Conservation (phyloP, 2,888 invertebrate species). For the Acleris literana region DNA sequence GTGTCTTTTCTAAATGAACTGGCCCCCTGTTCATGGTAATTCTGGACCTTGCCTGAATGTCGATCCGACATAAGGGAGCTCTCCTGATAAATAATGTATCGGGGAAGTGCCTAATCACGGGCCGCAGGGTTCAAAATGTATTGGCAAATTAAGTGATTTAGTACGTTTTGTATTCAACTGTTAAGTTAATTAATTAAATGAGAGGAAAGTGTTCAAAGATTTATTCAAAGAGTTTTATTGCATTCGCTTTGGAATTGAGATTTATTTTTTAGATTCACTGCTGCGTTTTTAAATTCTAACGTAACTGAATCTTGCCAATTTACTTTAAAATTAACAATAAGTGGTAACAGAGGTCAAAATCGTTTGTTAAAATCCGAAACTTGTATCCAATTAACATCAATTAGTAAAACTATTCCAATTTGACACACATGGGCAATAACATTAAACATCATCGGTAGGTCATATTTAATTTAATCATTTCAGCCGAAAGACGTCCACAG, state of each 20-base stretch:
- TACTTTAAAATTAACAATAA: too few relatives aligned
- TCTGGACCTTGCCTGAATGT: constrained; percentile 69
- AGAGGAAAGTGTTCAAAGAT: not conserved
- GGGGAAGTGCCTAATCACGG: constrained; percentile 41
- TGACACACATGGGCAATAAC: too few relatives aligned
- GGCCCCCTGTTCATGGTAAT: constrained; percentile 74
- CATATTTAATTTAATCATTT: too few relatives aligned
- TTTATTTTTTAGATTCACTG: too few relatives aligned
- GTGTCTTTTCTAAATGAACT: constrained; percentile 67
- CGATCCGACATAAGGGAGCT: constrained; percentile 60
- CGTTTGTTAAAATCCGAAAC: too few relatives aligned
- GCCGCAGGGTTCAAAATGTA: constrained; percentile 15
- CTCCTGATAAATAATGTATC: constrained; percentile 64
- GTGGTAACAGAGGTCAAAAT: too few relatives aligned
- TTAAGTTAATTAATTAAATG: constrained; percentile 9
- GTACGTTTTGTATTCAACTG: not conserved
- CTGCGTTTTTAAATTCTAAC: too few relatives aligned
- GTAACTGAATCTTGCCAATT: too few relatives aligned
- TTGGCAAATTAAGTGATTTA: not conserved
- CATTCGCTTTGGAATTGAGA: not conserved
- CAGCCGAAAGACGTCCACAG: too few relatives aligned
- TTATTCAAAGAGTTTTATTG: not conserved
- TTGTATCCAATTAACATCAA: too few relatives aligned
- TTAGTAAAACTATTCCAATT: too few relatives aligned
- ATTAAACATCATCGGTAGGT: too few relatives aligned